phyloP scores from a whole-genome alignment of 2,797 vertebrate species.

The Hirundo rustica region DNA sequence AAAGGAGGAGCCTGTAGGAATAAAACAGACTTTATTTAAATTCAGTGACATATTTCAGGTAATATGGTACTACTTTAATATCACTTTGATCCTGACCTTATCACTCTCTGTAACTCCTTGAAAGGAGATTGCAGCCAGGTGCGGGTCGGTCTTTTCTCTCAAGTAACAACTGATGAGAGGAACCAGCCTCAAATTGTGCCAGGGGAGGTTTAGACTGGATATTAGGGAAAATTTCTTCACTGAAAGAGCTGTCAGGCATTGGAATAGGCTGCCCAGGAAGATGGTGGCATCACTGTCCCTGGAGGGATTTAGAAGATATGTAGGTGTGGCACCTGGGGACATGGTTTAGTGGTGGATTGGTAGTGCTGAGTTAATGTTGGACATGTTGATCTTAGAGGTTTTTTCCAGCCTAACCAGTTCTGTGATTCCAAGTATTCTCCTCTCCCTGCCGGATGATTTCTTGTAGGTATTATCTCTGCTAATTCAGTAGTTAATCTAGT shows the following conservation, averaged over 20 bases:
- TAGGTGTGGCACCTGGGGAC: neutral
- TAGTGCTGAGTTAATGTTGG: neutral
- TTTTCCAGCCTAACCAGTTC: neutral
- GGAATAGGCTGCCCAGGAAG: neutral
- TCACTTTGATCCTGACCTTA: neutral
- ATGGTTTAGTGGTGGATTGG: neutral
- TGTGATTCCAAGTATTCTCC: neutral
- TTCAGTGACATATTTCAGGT: neutral
- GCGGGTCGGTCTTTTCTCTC: neutral
- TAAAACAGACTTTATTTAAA: neutral
- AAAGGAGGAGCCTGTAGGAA: neutral
- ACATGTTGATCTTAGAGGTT: neutral
- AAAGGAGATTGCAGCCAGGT: neutral
- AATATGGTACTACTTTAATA: neutral
- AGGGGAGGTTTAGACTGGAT: neutral
- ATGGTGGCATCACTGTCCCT: neutral
- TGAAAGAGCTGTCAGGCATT: neutral
- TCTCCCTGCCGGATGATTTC: neutral
- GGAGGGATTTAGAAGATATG: neutral
- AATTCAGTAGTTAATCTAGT: conserved; percentile 49
- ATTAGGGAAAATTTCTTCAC: neutral
- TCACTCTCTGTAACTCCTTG: neutral
- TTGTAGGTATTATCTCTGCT: conserved; percentile 18
- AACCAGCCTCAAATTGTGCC: neutral
- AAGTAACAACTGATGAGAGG: neutral